Base-by-base conservation (phyloP, 2,888 invertebrate genomes). In the Silvanus unidentatus region DNA sequence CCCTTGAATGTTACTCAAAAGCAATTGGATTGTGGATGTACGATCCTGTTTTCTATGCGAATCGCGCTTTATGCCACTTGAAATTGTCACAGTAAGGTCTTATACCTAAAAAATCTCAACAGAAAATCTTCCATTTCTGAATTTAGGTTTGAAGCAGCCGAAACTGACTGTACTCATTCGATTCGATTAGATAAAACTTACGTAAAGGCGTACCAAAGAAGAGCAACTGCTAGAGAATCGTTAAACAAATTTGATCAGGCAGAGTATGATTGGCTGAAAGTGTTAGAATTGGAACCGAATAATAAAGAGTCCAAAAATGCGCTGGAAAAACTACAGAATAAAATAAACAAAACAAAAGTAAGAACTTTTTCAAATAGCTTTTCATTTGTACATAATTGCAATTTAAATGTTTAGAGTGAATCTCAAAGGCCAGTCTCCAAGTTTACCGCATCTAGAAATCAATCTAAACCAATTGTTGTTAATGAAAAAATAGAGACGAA, bases 41-140 rank as follows among this genome's bases (percentile, higher is more conserved):
- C 66, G 83, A 91, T 67, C 81, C 93, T 1, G 77, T 89, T 10
- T 88, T 87, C 64, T 91, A 80, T 61, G 89, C 91, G 0, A 96
- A 96, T 69, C 77, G 96, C 56, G 94, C 91, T 1, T 76, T 94
- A 42, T 95, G 95, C 58, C 80, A 86, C 51, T 74, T 95, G 8
- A 93, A 90, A 71, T 78, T 83, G 55, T 80, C 87, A 52, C 82
- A 82, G 89, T 92, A 73, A 68, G 75, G 70, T 22, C 22, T 3
- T n/a, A n/a, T n/a, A n/a, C n/a, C n/a, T n/a, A 44, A n/a, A n/a
- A n/a, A n/a, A n/a, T n/a, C n/a, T 8, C 22, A 22, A 22, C 4
- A 5, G 4, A 22, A 8, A 22, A 5, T 22, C 3, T 22, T 22
- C 22, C 3, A 22, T 45, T 47, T 42, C n/a, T 30, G 13, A 1